Base-by-base conservation (phyloP, 2,888 invertebrate species). In the Lapara coniferarum region DNA sequence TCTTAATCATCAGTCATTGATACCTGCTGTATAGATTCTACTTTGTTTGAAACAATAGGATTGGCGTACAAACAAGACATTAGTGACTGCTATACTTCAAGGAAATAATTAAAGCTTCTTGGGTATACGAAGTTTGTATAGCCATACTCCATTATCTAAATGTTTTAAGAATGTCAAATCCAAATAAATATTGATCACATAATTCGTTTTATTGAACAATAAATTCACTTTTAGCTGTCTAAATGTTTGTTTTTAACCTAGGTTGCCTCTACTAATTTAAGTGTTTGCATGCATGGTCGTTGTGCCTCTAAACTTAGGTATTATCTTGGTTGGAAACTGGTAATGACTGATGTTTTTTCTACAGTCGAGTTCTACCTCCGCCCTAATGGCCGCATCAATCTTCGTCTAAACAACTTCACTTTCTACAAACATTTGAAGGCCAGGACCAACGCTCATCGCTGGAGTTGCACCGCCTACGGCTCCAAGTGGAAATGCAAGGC, bases 361-460 rank as follows among this genome's bases (percentile, higher is more conserved):
- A 56, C 87, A 85, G 89, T 85, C 19, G 88, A 90, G 73, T 92
- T 92, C 75, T 89, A 90, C 74, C 83, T 88, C n/a, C 91, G 91
- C 25, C 90, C 90, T 19, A 91, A 84, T 67, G 92, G 92, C 6
- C 85, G 89, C 30, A 85, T 90, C 71, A 91, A 90, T 71, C 85
- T 92, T 2, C 92, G 91, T 4, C 74, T 92, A n/a, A 92, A 92
- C 75, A 86, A 90, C 71, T 92, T 88, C 69, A 90, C 89, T 0
- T 92, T 90, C 80, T 92, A 91, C 85, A 91, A 92, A 72, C 92
- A 92, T 70, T 76, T 91, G 46, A 91, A 89, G 71, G 89, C 91
- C 0, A 85, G 90, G 53, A 84, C 82, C 56, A 89, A 91, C 72
- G 91, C 91, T 0, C 84, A 89, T 53, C 89, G 90, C 19, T 92